Conservation (phyloP, 2,113 vertebrate species). For the Athene cunicularia region DNA sequence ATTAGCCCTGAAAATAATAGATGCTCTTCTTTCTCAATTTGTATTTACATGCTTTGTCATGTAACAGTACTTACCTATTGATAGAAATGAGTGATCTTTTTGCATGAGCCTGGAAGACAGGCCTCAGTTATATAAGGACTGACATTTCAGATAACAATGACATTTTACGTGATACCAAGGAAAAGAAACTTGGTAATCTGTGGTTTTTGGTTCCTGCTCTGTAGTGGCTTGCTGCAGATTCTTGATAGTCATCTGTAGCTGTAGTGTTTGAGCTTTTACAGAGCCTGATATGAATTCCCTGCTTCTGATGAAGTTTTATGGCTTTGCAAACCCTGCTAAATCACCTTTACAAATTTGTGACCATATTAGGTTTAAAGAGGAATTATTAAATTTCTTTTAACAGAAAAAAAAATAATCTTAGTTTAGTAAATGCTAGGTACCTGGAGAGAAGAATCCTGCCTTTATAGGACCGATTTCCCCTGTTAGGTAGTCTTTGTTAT, state of each 20-base stretch:
- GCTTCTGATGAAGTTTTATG: not conserved
- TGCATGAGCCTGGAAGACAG: not conserved
- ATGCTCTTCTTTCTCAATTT: not conserved
- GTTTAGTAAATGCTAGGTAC: not conserved
- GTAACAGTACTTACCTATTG: not conserved
- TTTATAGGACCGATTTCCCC: not conserved
- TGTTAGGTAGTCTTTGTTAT: not conserved
- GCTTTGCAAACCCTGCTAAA: not conserved
- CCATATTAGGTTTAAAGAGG: not conserved
- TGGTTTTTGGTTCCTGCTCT: not conserved
- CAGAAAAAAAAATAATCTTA: not conserved
- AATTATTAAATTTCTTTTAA: not conserved
- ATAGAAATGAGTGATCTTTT: not conserved
- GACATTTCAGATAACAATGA: not conserved
- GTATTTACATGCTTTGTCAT: not conserved
- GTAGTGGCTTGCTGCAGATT: not conserved
- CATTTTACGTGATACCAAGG: not conserved
- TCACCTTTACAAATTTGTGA: not conserved
- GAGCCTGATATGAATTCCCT: not conserved
- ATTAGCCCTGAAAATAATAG: not conserved
- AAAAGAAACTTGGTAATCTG: not conserved
- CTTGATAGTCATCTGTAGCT: not conserved
- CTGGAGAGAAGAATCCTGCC: not conserved
- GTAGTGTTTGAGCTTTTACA: not conserved
- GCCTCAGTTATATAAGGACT: not conserved